Percentiles rank a stretch among this genome's conserved stretches.
Conservation (phyloP, 2,113 vertebrate genomes). For the Micromys minutus region DNA sequence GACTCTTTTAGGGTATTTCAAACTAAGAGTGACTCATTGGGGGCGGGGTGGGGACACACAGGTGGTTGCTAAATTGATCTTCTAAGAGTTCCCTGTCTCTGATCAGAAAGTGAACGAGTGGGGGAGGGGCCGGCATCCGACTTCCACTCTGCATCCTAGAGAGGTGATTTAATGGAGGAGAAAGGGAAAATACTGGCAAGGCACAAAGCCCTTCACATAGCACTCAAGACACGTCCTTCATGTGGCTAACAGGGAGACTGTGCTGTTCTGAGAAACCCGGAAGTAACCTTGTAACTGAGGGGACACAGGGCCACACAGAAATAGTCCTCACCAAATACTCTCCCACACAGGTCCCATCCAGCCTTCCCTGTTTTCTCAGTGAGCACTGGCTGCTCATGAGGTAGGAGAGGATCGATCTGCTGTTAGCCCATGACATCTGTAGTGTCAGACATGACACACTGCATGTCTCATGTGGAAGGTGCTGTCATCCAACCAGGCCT, state of each 20-base stretch:
- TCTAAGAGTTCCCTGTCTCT: not conserved
- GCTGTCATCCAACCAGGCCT: not conserved
- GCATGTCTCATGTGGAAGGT: not conserved
- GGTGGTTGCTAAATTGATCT: slow-evolving; percentile 23
- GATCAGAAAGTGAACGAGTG: not conserved
- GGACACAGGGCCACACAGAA: not conserved
- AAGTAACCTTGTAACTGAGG: not conserved
- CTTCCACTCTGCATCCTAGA: not conserved
- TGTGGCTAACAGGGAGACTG: not conserved
- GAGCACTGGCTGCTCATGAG: not conserved
- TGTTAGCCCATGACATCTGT: not conserved
- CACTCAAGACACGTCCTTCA: not conserved
- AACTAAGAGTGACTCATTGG: slow-evolving; percentile 47
- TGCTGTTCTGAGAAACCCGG: not conserved
- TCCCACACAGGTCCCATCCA: not conserved
- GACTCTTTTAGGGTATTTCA: slow-evolving; percentile 21
- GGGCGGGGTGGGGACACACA: not conserved
- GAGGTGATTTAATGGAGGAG: not conserved
- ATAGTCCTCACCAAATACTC: not conserved
- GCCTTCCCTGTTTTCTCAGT: not conserved
- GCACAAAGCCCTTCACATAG: not conserved
- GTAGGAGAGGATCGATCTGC: not conserved
- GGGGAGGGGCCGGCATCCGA: too few relatives aligned
- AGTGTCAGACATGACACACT: not conserved
- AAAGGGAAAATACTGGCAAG: not conserved